Conservation (phyloP, 2,888 invertebrate genomes). For the Eulithis prunata region DNA sequence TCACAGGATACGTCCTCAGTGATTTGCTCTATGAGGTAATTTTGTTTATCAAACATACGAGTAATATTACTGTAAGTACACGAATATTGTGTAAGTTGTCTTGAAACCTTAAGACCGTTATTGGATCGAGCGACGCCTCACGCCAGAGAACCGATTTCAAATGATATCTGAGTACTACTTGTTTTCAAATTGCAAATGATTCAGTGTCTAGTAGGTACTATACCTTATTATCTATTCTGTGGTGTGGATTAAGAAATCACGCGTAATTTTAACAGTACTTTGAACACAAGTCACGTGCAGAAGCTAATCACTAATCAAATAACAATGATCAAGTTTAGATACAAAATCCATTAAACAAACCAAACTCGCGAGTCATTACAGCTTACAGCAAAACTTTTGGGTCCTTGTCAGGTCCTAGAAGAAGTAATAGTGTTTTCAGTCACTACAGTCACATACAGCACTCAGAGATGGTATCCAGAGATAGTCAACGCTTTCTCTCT, state of each 20-base stretch:
- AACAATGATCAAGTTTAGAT: slow-evolving; percentile 7
- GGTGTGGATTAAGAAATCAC: no score
- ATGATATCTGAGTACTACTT: slow-evolving; percentile 20
- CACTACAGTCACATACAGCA: no score
- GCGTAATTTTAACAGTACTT: no score
- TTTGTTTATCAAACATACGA: neutral
- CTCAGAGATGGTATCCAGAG: no score
- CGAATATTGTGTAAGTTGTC: slow-evolving; percentile 32
- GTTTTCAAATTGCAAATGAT: neutral
- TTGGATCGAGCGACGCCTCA: slow-evolving; percentile 51
- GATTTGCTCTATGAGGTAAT: no score
- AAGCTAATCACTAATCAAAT: neutral
- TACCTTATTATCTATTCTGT: no score
- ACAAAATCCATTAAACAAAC: neutral
- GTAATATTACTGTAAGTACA: slow-evolving; percentile 8
- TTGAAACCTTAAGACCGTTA: slow-evolving; percentile 63
- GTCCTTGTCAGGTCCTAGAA: neutral
- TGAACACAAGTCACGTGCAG: no score
- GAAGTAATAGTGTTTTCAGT: no score
- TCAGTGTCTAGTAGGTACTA: neutral
- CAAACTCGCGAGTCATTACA: slow-evolving; percentile 12
- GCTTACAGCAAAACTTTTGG: slow-evolving; percentile 13
- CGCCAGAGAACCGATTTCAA: slow-evolving; percentile 27
- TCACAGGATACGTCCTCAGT: no score
- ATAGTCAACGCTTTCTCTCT: no score